A percentile compares a stretch with the other conserved stretches of the same genome.
Conservation (phyloP, 1,140 invertebrate species). For the Bombus waltoni region DNA sequence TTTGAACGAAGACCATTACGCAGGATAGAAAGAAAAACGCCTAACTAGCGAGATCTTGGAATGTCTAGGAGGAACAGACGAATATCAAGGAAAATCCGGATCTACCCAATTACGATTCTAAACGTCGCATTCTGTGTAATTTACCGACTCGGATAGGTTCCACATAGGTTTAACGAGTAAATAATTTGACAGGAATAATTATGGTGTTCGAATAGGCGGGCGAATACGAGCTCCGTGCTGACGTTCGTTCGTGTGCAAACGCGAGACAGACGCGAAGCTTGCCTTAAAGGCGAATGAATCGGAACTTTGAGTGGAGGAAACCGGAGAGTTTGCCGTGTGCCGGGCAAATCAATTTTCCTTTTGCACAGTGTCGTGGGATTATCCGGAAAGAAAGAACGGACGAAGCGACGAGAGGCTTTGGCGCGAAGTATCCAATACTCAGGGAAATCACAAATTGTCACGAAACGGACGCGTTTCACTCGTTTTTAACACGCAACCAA, state of each 20-base stretch:
- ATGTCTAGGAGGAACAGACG: not conserved
- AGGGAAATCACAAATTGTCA: slow-evolving; percentile 5
- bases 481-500: not conserved
- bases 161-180: slow-evolving; percentile 19
- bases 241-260: not conserved
- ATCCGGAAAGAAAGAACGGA: not conserved
- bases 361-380: not conserved
- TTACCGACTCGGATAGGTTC: not conserved
- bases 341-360: not conserved
- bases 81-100: not conserved
- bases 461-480: not conserved
- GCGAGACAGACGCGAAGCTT: not conserved
- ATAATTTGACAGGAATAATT: slow-evolving; percentile 30
- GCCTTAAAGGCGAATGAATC: slow-evolving; percentile 24
- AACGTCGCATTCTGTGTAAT: not conserved
- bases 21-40: not conserved
- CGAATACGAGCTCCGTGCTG: not conserved
- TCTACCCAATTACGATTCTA: not conserved
- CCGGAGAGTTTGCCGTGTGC: slow-evolving; percentile 5
- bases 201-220: not conserved
- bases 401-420: not conserved
- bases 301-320: not conserved
- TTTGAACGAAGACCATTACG: no score
- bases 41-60: no score
- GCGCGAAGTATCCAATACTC: not conserved